phyloP scores from a whole-genome alignment of 2,797 vertebrate species.

The Typhlichthys subterraneus region DNA sequence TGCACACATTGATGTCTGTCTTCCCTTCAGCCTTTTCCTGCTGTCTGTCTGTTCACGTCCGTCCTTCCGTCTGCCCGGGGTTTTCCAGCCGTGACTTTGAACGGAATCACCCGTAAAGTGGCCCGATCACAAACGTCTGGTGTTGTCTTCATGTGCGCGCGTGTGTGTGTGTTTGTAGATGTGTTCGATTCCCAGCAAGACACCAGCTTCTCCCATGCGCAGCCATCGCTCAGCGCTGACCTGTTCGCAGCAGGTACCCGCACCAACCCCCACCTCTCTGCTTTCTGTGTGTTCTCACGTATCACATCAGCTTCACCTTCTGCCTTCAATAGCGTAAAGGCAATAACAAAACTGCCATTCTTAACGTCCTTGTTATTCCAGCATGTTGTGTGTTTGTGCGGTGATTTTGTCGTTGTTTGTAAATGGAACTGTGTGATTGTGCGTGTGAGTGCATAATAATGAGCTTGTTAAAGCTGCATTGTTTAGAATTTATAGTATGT shows the following conservation, averaged over 20 bases:
- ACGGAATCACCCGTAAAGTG: slow-evolving; percentile 2
- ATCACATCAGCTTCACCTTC: slow-evolving; percentile 47
- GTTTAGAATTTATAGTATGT: no score
- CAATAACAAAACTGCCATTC: slow-evolving; percentile 21
- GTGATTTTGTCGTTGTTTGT: background rate
- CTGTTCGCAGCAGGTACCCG: slow-evolving; percentile 94
- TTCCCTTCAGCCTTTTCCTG: slow-evolving; percentile 13
- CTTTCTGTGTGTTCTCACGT: slow-evolving; percentile 7
- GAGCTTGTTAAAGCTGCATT: no score
- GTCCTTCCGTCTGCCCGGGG: background rate
- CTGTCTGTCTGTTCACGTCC: slow-evolving; percentile 6
- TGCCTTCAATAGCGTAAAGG: slow-evolving; percentile 31
- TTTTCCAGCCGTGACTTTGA: slow-evolving; percentile 24
- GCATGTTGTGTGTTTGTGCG: slow-evolving; percentile 42
- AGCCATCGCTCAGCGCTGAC: slow-evolving; percentile 86
- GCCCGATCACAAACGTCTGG: slow-evolving; percentile 18
- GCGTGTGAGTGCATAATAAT: background rate
- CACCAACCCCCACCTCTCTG: slow-evolving; percentile 12
- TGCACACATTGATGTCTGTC: slow-evolving; percentile 27
- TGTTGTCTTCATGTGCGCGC: slow-evolving; percentile 77
- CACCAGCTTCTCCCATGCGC: slow-evolving; percentile 78
- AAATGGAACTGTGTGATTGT: background rate
- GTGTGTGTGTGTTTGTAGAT: slow-evolving; percentile 88
- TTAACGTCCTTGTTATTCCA: slow-evolving; percentile 28
- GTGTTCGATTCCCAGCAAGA: slow-evolving; percentile 90